Conservation (phyloP, 2,888 invertebrate genomes). For the Drosophila yooni region DNA sequence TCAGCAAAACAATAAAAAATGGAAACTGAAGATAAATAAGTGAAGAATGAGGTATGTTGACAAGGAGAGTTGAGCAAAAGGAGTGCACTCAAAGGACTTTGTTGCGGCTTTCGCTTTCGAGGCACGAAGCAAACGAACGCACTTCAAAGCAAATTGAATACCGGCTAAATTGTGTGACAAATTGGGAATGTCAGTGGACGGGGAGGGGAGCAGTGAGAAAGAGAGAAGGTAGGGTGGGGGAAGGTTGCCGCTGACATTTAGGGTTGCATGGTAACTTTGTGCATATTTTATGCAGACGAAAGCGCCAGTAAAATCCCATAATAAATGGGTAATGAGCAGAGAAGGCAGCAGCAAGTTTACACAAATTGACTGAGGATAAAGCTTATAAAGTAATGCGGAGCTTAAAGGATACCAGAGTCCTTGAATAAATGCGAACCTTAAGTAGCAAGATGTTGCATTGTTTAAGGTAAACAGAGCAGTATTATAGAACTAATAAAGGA, state of each 20-base stretch:
- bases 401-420: background rate
- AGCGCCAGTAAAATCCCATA: constrained; percentile 2
- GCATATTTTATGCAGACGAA: constrained; percentile 38
- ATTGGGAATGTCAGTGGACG: constrained; percentile 22
- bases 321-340: constrained; percentile 5
- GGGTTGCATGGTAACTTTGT: constrained; percentile 29
- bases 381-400: background rate
- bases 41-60: background rate
- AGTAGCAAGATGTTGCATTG: background rate
- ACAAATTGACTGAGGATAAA: constrained; percentile 11
- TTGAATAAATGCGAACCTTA: background rate
- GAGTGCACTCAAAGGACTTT: constrained; percentile 19
- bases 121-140: constrained; percentile 6
- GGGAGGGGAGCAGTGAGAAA: background rate
- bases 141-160: constrained; percentile 49
- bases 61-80: background rate
- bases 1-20: background rate
- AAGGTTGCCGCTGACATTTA: background rate
- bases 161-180: constrained; percentile 59
- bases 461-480: background rate
- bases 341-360: constrained; percentile 5
- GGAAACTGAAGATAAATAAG: constrained; percentile 1
- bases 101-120: constrained; percentile 10
- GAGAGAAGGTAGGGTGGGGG: background rate
- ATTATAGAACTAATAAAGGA: background rate